Conservation (phyloP, 2,888 invertebrate genomes). For the Cerceris rybyensis region DNA sequence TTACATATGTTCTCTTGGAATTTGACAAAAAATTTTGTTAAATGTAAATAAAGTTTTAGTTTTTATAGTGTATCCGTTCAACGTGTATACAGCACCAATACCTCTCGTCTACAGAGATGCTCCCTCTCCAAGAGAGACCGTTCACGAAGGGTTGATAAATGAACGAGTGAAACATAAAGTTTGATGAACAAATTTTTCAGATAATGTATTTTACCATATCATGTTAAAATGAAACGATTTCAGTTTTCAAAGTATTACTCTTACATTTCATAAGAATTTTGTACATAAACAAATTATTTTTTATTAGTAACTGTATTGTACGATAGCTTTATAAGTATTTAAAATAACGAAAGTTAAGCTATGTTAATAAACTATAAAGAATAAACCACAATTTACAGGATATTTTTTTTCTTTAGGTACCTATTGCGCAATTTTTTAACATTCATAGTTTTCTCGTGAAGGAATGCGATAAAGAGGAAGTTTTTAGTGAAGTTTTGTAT, state of each 20-base stretch:
- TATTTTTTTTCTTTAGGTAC: constrained; percentile 14
- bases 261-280: background rate
- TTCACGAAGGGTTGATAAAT: background rate
- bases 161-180: background rate
- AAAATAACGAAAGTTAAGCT: constrained; percentile 28
- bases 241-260: background rate
- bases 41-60: too few species aligned
- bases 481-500: constrained; percentile 47
- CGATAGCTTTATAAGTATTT: background rate
- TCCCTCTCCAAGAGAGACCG: background rate
- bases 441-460: constrained; percentile 46
- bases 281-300: background rate
- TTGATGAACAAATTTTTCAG: background rate
- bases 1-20: too few species aligned
- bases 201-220: background rate
- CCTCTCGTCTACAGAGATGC: too few species aligned
- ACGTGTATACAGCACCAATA: background rate
- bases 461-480: constrained; percentile 63
- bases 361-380: constrained; percentile 35
- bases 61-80: too few species aligned
- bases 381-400: constrained; percentile 24
- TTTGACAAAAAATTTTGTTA: too few species aligned
- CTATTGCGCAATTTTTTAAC: constrained; percentile 19
- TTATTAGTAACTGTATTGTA: background rate
- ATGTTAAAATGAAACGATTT: background rate